Percentiles rank a stretch among this genome's conserved stretches.
Conservation (phyloP, 2,797 vertebrate species). For the Xerus rutilus region DNA sequence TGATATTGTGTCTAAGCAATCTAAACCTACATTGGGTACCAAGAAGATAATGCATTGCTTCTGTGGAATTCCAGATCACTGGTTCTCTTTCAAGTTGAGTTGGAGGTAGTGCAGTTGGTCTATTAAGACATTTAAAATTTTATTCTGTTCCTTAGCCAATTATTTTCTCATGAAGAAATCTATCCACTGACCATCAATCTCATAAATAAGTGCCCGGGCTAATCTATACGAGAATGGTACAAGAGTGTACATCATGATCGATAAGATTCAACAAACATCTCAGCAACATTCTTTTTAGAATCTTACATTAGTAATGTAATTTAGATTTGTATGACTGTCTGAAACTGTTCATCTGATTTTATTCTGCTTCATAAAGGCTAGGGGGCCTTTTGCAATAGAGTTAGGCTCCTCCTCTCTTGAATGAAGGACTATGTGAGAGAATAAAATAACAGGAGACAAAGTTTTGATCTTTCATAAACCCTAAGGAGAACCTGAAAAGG, state of each 20-base stretch:
- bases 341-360: slow-evolving; percentile 42
- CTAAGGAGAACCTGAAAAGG: slow-evolving; percentile 6
- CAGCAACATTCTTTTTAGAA: slow-evolving; percentile 1
- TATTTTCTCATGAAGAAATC: slow-evolving; percentile 53
- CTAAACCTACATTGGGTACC: slow-evolving; percentile 1
- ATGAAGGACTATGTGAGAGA: not conserved
- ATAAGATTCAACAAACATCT: slow-evolving; percentile 14
- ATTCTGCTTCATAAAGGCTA: slow-evolving; percentile 27
- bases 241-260: not conserved
- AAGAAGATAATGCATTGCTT: slow-evolving; percentile 31
- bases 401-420: not conserved
- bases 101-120: not conserved
- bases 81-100: slow-evolving; percentile 47
- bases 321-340: not conserved
- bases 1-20: slow-evolving; percentile 3
- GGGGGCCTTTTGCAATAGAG: not conserved
- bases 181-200: not conserved
- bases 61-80: not conserved
- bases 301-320: slow-evolving; percentile 15
- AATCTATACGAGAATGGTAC: not conserved
- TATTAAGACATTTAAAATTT: slow-evolving; percentile 24
- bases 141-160: not conserved
- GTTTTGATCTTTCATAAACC: slow-evolving; percentile 30
- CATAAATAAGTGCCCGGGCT: not conserved
- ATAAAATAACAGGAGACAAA: slow-evolving; percentile 47